phyloP scores from a whole-genome alignment of 2,888 invertebrate genomes.

The Lordiphosa fenestrarum region DNA sequence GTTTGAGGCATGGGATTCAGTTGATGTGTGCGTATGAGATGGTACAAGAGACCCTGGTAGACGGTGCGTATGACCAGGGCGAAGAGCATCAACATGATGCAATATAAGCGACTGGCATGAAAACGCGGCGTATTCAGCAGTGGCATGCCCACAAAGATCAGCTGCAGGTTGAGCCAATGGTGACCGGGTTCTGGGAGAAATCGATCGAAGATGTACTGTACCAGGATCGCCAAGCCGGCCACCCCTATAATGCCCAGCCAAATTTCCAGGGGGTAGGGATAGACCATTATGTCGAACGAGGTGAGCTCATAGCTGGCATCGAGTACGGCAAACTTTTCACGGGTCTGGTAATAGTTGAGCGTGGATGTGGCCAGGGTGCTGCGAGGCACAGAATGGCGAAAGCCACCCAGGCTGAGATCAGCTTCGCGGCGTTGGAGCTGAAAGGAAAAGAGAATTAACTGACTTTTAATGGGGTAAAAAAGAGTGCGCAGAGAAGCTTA shows the following conservation, averaged over 20 bases:
- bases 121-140: slow-evolving; percentile 27
- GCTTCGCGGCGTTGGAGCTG: slow-evolving; percentile 37
- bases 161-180: slow-evolving; percentile 37
- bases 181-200: slow-evolving; percentile 17
- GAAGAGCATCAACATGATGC: slow-evolving; percentile 45
- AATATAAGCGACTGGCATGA: slow-evolving; percentile 40
- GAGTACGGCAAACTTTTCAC: slow-evolving; percentile 44
- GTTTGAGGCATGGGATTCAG: slow-evolving; percentile 41
- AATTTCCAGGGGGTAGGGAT: slow-evolving; percentile 45
- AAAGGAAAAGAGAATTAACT: neutral
- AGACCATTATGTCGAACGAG: slow-evolving; percentile 49
- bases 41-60: slow-evolving; percentile 68
- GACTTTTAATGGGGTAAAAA: neutral
- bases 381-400: slow-evolving; percentile 44
- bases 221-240: slow-evolving; percentile 27
- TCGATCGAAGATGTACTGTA: slow-evolving; percentile 30
- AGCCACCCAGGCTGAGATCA: slow-evolving; percentile 58
- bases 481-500: no score
- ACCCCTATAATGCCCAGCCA: slow-evolving; percentile 43
- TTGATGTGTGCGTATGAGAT: slow-evolving; percentile 59
- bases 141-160: slow-evolving; percentile 51
- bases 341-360: slow-evolving; percentile 55
- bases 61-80: slow-evolving; percentile 65
- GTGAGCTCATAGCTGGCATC: slow-evolving; percentile 36
- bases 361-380: slow-evolving; percentile 47